A percentile compares a stretch with the other conserved stretches of the same genome.
phyloP scores from a whole-genome alignment of 2,797 vertebrate genomes.

The Dryobates pubescens region DNA sequence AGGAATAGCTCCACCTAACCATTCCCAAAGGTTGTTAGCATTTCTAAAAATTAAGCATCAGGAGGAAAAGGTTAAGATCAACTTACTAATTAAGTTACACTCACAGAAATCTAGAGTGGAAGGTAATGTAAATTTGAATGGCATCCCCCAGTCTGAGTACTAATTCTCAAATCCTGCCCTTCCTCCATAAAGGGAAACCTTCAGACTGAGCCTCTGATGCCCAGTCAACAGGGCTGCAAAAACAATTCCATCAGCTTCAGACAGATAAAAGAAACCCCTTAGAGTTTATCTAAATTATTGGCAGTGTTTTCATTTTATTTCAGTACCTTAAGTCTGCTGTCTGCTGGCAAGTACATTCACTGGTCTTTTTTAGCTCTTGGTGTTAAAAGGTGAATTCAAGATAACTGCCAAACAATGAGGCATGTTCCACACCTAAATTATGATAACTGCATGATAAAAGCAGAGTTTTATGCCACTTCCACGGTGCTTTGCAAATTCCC shows the following conservation, averaged over 20 bases:
- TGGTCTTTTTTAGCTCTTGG: neutral
- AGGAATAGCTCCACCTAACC: slow-evolving; percentile 73
- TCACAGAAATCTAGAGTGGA: slow-evolving; percentile 53
- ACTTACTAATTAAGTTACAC: slow-evolving; percentile 70
- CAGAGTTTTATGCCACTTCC: slow-evolving; percentile 52
- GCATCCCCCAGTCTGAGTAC: slow-evolving; percentile 1
- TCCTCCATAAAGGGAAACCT: neutral
- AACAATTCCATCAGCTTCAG: neutral
- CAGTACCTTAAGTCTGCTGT: neutral
- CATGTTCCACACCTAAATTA: neutral
- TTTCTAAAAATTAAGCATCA: slow-evolving; percentile 72
- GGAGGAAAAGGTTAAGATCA: slow-evolving; percentile 69
- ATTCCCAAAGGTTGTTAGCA: slow-evolving; percentile 74
- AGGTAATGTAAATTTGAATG: slow-evolving; percentile 50
- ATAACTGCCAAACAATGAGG: slow-evolving; percentile 2
- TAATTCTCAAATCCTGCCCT: neutral
- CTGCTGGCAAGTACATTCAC: neutral
- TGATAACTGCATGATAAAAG: slow-evolving; percentile 26
- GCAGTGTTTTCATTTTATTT: slow-evolving; percentile 1
- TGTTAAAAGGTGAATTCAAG: slow-evolving; percentile 18
- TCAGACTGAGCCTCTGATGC: neutral
- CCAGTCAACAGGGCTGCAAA: neutral
- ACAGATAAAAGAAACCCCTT: neutral
- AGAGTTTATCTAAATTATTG: neutral
- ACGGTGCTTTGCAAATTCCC: slow-evolving; percentile 18